These are phyloP conservation scores for Psophia crepitans DNA, from an alignment of 2,113 vertebrate genomes.

Conservation along the genomic window DNA sequence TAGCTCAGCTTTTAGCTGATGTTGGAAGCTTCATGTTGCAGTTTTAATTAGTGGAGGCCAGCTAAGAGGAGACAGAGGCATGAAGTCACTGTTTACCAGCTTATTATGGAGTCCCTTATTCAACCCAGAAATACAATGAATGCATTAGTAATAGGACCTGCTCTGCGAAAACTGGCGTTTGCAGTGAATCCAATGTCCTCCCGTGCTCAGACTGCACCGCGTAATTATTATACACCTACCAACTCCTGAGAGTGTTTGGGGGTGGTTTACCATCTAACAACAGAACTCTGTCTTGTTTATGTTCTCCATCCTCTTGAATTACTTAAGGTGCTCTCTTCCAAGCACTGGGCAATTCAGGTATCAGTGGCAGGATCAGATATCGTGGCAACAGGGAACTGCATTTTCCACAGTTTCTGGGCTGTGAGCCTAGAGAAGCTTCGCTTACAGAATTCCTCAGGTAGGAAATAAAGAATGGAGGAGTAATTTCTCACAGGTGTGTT, in stretches of 20 bases:
- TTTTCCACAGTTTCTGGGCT: background rate
- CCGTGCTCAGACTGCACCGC: rapidly evolving
- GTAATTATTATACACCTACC: no score
- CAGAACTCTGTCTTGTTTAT: background rate
- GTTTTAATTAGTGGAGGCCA: constrained; percentile 4
- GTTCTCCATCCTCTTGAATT: background rate
- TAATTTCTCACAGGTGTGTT: background rate
- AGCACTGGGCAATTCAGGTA: background rate
- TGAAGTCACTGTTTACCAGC: constrained; percentile 48
- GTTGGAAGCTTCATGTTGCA: background rate
- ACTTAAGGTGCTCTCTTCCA: background rate
- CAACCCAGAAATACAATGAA: background rate
- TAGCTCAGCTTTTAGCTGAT: background rate
- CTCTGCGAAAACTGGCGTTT: background rate
- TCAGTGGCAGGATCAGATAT: background rate
- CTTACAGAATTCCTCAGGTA: background rate
- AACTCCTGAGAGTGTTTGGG: background rate
- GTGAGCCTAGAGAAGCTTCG: background rate
- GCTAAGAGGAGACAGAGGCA: background rate
- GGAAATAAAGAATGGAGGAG: background rate
- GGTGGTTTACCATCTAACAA: background rate
- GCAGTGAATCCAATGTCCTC: background rate
- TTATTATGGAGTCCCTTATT: background rate
- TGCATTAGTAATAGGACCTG: background rate
- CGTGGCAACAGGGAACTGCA: background rate